A percentile compares a stretch with the other conserved stretches of the same genome.
Evolutionary conservation across 1,140 invertebrate species (phyloP).

Genomic region (Lutraria rhynchaena): DNA sequence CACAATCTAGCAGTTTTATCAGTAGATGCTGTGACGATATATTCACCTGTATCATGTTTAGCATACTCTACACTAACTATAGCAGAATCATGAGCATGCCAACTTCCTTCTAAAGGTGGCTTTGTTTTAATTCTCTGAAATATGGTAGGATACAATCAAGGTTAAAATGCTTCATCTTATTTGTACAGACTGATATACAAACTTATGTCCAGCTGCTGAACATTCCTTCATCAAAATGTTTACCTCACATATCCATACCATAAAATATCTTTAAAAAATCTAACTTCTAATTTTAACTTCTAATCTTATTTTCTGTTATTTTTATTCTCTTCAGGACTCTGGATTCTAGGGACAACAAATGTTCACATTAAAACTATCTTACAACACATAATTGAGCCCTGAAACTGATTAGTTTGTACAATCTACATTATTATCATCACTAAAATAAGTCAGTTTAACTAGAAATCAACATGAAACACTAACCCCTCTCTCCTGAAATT

Average conservation of each 20-base stretch:
- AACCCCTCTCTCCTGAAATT: constrained; percentile 68
- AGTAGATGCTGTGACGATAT: constrained; percentile 79
- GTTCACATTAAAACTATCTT: neutral
- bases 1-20: constrained; percentile 81
- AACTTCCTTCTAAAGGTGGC: constrained; percentile 69
- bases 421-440: neutral
- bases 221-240: too few species aligned
- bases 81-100: constrained; percentile 79
- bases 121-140: constrained; percentile 71
- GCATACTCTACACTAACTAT: constrained; percentile 80
- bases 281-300: too few species aligned
- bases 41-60: constrained; percentile 72
- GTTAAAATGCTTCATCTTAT: neutral
- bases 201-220: too few species aligned
- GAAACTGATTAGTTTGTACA: neutral
- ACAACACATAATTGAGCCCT: neutral
- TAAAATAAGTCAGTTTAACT: neutral
- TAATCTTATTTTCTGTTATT: too few species aligned
- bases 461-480: too few species aligned
- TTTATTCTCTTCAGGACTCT: too few species aligned
- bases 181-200: too few species aligned
- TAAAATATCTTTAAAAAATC: too few species aligned
- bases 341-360: too few species aligned
- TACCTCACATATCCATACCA: too few species aligned
- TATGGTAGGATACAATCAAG: neutral